phyloP scores from a whole-genome alignment of 2,888 invertebrate genomes.

The Drepanosiphum platanoidis region DNA sequence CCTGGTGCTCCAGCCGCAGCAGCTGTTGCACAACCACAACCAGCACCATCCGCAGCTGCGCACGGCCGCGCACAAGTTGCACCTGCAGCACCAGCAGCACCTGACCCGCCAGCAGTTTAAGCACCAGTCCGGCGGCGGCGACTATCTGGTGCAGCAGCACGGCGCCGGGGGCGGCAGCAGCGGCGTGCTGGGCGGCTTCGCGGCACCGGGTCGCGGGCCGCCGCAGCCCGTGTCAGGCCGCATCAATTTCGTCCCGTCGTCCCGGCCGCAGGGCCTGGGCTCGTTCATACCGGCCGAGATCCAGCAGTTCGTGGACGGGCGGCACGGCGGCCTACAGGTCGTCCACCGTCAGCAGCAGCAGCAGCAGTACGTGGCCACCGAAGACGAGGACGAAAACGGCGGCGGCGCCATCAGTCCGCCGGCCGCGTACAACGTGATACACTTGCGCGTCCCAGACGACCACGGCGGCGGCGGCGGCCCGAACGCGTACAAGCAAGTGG shows the following conservation, averaged over 20 bases:
- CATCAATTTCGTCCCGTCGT: slow-evolving; percentile 14
- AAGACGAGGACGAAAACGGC: slow-evolving; percentile 33
- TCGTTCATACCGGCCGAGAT: slow-evolving; percentile 48
- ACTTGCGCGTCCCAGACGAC: slow-evolving; percentile 68
- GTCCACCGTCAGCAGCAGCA: slow-evolving; percentile 44
- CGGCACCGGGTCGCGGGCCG: neutral
- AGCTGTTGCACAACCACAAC: neutral
- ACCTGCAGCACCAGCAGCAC: neutral
- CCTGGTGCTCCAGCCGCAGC: too few relatives aligned
- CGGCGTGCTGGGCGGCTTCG: neutral
- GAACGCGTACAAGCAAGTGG: slow-evolving; percentile 70
- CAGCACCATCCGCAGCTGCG: neutral
- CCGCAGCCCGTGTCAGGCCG: neutral
- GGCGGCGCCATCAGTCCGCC: slow-evolving; percentile 66
- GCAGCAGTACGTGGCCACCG: slow-evolving; percentile 61
- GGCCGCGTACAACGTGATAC: slow-evolving; percentile 69
- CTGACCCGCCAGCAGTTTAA: neutral
- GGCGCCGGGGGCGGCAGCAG: neutral
- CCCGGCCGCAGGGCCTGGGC: slow-evolving; percentile 16
- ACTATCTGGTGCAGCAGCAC: neutral
- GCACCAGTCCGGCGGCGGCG: neutral
- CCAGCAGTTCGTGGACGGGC: slow-evolving; percentile 30
- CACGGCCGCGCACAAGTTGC: slow-evolving; percentile 39
- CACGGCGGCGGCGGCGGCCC: slow-evolving; percentile 68
- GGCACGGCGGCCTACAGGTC: slow-evolving; percentile 39